Conservation (phyloP, 2,797 vertebrate species). For the Chelon labrosus region DNA sequence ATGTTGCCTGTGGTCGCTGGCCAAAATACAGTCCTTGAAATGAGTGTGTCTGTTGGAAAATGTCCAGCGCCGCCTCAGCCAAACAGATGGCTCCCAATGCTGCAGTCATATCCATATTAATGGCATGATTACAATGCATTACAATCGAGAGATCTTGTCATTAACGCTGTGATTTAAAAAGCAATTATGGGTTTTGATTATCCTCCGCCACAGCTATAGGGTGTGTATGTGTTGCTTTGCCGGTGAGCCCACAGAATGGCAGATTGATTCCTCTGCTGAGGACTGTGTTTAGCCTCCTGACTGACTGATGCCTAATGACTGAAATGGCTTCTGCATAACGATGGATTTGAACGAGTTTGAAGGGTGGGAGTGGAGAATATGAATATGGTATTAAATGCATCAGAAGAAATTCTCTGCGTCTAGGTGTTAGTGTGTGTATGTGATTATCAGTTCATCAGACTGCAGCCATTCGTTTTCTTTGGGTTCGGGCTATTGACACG, state of each 20-base stretch:
- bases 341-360: constrained; percentile 43
- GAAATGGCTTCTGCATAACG: constrained; percentile 71
- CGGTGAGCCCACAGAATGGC: constrained; percentile 61
- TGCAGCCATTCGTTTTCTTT: neutral
- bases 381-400: constrained; percentile 1
- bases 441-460: neutral
- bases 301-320: constrained; percentile 81
- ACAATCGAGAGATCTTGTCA: constrained; percentile 83
- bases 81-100: constrained; percentile 82
- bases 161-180: constrained; percentile 86
- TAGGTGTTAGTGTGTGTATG: constrained; percentile 17
- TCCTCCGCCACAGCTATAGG: constrained; percentile 66
- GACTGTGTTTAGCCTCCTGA: constrained; percentile 69
- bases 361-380: constrained; percentile 30
- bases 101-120: constrained; percentile 84
- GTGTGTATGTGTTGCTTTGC: constrained; percentile 54
- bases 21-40: constrained; percentile 79
- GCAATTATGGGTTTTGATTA: constrained; percentile 86
- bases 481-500: neutral
- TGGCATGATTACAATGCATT: constrained; percentile 84
- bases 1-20: constrained; percentile 61
- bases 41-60: constrained; percentile 70
- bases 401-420: constrained; percentile 7
- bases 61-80: constrained; percentile 61
- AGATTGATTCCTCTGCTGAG: constrained; percentile 77